Conservation (phyloP, 2,888 invertebrate species). For the Lepidocyrtinus sp. region DNA sequence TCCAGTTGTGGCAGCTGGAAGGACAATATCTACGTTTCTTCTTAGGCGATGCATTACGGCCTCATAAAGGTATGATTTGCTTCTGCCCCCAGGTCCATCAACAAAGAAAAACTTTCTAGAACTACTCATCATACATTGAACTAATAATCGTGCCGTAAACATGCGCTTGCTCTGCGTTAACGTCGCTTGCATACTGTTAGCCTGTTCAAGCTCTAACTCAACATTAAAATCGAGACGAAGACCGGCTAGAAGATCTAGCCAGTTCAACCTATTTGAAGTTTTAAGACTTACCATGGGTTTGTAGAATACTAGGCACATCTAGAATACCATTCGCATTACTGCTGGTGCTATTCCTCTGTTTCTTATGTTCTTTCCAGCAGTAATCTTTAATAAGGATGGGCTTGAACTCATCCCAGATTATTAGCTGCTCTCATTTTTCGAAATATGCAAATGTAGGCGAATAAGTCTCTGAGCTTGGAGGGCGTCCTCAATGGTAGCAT, state of each 20-base stretch:
- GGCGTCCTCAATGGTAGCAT: conserved; percentile 57
- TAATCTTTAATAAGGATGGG: too few species aligned
- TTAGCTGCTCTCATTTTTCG: background rate
- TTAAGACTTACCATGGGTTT: too few species aligned
- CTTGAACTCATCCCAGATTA: background rate
- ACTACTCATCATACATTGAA: too few species aligned
- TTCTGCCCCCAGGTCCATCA: conserved; percentile 73
- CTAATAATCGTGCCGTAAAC: background rate
- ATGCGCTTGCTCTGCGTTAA: background rate
- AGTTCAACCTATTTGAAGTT: too few species aligned
- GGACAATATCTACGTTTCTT: conserved; percentile 53
- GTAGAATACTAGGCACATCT: too few species aligned
- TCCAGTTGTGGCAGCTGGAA: conserved; percentile 71
- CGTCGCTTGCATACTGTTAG: background rate
- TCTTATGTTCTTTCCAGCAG: too few species aligned
- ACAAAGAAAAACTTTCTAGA: conserved; percentile 70
- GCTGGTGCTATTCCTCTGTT: too few species aligned
- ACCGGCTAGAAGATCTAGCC: background rate
- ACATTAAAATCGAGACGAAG: too few species aligned
- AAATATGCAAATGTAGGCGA: conserved; percentile 20
- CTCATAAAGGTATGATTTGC: conserved; percentile 72
- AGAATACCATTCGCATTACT: too few species aligned
- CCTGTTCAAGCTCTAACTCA: too few species aligned
- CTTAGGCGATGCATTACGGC: conserved; percentile 63
- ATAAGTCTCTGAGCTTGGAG: conserved; percentile 4